phyloP scores from a whole-genome alignment of 2,113 vertebrate species.

The Corynorhinus townsendii region DNA sequence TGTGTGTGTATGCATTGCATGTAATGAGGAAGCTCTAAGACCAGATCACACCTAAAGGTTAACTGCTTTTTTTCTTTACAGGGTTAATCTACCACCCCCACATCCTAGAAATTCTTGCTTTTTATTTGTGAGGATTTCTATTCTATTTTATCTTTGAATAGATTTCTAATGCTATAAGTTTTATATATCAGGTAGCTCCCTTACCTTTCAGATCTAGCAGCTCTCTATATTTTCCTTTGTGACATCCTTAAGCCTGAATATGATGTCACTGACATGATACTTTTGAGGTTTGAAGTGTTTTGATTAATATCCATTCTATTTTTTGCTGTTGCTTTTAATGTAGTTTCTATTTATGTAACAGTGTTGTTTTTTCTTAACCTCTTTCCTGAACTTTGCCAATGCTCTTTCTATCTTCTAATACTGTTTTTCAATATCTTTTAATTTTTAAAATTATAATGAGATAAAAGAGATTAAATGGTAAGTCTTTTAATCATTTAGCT shows the following conservation, averaged over 20 bases:
- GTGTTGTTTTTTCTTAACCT: background rate
- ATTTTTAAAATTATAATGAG: background rate
- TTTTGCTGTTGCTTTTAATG: background rate
- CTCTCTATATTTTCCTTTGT: background rate
- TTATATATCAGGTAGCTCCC: background rate
- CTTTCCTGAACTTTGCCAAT: background rate
- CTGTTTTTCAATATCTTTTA: background rate
- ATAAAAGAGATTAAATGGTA: background rate
- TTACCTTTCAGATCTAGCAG: background rate
- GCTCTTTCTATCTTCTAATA: background rate
- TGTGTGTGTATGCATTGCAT: background rate
- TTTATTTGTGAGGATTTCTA: background rate
- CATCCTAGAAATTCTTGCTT: background rate
- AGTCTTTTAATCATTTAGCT: background rate
- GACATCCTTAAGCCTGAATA: background rate
- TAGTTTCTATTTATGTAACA: background rate
- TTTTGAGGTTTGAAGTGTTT: background rate
- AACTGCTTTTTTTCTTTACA: background rate
- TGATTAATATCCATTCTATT: background rate
- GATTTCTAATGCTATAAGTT: background rate
- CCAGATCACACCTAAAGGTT: background rate
- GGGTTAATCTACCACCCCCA: background rate
- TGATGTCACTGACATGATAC: background rate
- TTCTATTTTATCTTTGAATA: conserved; percentile 1
- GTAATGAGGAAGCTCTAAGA: background rate